Conservation (phyloP, 2,888 invertebrate species). For the Deroplatys truncata region DNA sequence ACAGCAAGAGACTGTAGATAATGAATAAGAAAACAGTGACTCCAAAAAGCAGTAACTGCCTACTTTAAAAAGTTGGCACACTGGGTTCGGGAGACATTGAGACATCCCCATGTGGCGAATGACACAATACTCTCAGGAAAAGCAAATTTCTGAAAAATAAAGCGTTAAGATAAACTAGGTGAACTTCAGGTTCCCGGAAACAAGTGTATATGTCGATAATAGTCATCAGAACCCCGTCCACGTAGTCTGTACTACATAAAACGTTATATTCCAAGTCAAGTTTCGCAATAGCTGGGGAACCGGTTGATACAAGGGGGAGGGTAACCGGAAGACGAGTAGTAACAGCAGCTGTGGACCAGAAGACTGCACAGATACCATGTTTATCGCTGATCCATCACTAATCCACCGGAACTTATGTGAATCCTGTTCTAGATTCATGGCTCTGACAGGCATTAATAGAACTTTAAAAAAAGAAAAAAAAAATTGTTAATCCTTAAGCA, state of each 20-base stretch:
- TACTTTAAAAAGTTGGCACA: too few species aligned
- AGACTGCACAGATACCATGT: background rate
- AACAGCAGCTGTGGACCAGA: background rate
- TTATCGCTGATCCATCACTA: background rate
- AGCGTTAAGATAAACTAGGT: background rate
- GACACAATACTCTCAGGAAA: background rate
- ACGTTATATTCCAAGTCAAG: background rate
- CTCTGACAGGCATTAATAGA: too few species aligned
- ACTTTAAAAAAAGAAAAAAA: too few species aligned
- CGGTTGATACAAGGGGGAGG: background rate
- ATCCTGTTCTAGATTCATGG: background rate
- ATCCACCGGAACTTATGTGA: background rate
- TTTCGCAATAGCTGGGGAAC: background rate
- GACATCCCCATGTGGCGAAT: too few species aligned
- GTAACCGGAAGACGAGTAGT: background rate
- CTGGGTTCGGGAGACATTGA: too few species aligned
- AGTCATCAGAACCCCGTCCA: background rate
- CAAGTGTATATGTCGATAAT: background rate
- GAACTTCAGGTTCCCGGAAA: background rate
- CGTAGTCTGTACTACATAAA: background rate
- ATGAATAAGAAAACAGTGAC: too few species aligned
- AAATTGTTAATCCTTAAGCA: too few species aligned
- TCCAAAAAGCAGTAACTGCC: too few species aligned
- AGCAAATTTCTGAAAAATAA: background rate
- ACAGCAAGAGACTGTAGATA: too few species aligned